Base-by-base conservation (phyloP, 1,140 invertebrate species). In the Holcopasites calliopsidis region DNA sequence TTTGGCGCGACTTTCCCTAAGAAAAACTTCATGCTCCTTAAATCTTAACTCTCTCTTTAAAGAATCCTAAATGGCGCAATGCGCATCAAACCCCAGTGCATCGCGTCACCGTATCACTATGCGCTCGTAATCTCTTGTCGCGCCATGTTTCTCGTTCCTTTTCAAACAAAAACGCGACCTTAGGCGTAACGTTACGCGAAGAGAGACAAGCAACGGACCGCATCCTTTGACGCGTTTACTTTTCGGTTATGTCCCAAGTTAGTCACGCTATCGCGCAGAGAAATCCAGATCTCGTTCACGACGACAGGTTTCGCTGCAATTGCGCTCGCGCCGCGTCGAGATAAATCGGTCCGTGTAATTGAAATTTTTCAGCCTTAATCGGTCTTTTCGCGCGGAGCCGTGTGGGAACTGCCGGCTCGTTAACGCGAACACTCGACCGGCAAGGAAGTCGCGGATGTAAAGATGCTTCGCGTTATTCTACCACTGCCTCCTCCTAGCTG, bases 291-390 rank as follows among this genome's bases (percentile, higher is more conserved):
- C 65, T 54, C 23, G 49, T 11, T 13, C 16, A 16, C 84, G 85
- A 87, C 85, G 82, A 73, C 77, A 81, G 80, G 77, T 85, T 85
- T 85, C 69, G 78, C 64, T 76, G 85, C 52, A 84, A 72, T 79
- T 81, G 76, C 83, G 74, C 76, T 80, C 64, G 83, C 74, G 64
- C 50, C 76, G 72, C 77, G 77, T 65, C 60, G 74, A 80, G 76
- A 83, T 82, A 83, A 83, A 77, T 82, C 65, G 77, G 49, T 47
- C 26, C 60, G 16, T 44, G 60, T 66, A 60, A 65, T 71, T 60
- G 68, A 75, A 76, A 70, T 66, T 71, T 66, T 61, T 65, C 60
- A 66, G 54, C 50, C 61, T 74, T 66, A 65, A 74, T 47, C 21
- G 35, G 60, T n/a, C 47, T 33, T 64, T 44, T 54, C 26, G 61